phyloP scores from a whole-genome alignment of 2,113 vertebrate genomes.

The Pampusana beccarii region DNA sequence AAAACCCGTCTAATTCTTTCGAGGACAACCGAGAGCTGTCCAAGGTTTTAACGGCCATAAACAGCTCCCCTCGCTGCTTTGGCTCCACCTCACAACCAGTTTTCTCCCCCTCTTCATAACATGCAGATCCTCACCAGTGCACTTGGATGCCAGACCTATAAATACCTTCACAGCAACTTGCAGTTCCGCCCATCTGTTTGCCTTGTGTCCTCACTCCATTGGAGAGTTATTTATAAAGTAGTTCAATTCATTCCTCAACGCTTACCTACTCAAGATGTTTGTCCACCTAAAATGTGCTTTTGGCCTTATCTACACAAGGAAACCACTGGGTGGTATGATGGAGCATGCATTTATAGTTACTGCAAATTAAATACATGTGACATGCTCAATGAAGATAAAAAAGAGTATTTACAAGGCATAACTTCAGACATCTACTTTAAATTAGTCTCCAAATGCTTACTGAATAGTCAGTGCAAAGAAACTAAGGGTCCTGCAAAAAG shows the following conservation, averaged over 20 bases:
- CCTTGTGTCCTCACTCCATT: neutral
- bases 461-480: neutral
- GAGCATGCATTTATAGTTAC: neutral
- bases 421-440: neutral
- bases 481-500: neutral
- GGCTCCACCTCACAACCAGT: neutral
- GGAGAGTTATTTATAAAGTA: neutral
- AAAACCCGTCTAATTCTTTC: neutral
- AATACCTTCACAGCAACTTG: neutral
- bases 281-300: neutral
- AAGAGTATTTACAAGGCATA: neutral
- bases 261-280: neutral
- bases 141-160: neutral
- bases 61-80: neutral
- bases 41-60: neutral
- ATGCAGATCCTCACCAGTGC: neutral
- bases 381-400: neutral
- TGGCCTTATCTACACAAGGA: neutral
- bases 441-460: neutral
- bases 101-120: neutral
- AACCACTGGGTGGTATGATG: accelerated
- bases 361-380: neutral
- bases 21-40: neutral
- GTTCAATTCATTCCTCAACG: neutral
- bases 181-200: neutral